Conservation (phyloP, 2,888 invertebrate species). For the Leptogaster cylindrica region DNA sequence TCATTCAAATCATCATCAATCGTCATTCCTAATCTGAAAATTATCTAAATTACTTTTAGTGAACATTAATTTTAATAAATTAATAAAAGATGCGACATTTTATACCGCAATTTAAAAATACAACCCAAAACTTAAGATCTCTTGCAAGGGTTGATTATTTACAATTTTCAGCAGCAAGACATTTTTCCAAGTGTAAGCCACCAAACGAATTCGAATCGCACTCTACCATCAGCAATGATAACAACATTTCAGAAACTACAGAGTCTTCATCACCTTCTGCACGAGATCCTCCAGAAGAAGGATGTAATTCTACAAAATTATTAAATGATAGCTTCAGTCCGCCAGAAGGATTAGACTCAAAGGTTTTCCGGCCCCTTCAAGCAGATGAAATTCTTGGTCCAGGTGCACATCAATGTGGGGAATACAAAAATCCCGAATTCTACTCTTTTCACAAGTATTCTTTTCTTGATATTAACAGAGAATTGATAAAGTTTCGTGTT, state of each 20-base stretch:
- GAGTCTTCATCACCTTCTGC: neutral
- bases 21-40: too few species aligned
- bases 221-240: too few species aligned
- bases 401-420: neutral
- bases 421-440: slow-evolving; percentile 39
- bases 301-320: slow-evolving; percentile 16
- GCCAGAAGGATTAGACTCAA: slow-evolving; percentile 4
- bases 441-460: slow-evolving; percentile 21
- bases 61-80: too few species aligned
- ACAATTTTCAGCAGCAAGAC: too few species aligned
- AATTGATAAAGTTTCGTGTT: slow-evolving; percentile 42
- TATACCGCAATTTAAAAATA: too few species aligned
- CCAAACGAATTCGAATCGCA: too few species aligned
- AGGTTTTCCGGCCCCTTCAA: slow-evolving; percentile 19
- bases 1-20: too few species aligned
- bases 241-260: neutral
- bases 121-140: too few species aligned
- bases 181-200: too few species aligned
- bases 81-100: too few species aligned
- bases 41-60: too few species aligned
- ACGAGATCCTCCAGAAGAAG: slow-evolving; percentile 32
- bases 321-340: neutral
- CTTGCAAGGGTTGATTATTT: too few species aligned
- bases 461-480: slow-evolving; percentile 51
- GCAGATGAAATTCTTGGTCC: slow-evolving; percentile 23